Conservation (phyloP, 1,140 invertebrate genomes). For the Tetranychus urticae region DNA sequence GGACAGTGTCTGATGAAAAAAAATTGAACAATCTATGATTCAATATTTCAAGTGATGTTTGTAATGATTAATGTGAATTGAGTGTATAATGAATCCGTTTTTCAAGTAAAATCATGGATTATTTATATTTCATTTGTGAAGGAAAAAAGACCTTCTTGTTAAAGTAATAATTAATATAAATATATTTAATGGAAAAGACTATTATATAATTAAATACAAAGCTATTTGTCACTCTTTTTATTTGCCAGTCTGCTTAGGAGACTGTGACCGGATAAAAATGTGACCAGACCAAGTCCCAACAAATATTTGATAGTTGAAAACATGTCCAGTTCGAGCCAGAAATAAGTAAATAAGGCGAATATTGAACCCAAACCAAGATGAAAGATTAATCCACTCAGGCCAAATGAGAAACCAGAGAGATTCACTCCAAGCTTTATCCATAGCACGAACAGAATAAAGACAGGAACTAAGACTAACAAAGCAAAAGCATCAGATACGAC, state of each 20-base stretch:
- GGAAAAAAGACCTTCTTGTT: too few relatives aligned
- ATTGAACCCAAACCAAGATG: conserved; percentile 60
- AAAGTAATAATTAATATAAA: too few relatives aligned
- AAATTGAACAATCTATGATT: too few relatives aligned
- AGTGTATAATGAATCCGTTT: too few relatives aligned
- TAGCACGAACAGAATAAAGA: conserved; percentile 55
- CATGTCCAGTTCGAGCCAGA: conserved; percentile 84
- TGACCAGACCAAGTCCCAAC: conserved; percentile 48
- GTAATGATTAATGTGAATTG: too few relatives aligned
- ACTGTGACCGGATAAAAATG: conserved; percentile 76
- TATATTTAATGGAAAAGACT: too few relatives aligned
- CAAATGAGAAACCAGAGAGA: conserved; percentile 52
- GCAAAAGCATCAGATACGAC: conserved; percentile 76
- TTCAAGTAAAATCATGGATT: too few relatives aligned
- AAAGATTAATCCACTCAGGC: conserved; percentile 55
- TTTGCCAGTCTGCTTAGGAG: conserved; percentile 28
- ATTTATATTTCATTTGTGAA: too few relatives aligned
- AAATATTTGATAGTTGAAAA: conserved; percentile 82
- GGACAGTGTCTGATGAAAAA: too few relatives aligned
- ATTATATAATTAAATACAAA: too few relatives aligned
- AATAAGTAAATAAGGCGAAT: conserved; percentile 58
- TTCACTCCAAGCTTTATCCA: conserved; percentile 77
- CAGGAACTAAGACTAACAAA: conserved; percentile 47
- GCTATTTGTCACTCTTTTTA: not conserved
- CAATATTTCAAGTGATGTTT: too few relatives aligned